Evolutionary conservation across 1,140 invertebrate genomes (phyloP).

Genomic region (Formica selysi): DNA sequence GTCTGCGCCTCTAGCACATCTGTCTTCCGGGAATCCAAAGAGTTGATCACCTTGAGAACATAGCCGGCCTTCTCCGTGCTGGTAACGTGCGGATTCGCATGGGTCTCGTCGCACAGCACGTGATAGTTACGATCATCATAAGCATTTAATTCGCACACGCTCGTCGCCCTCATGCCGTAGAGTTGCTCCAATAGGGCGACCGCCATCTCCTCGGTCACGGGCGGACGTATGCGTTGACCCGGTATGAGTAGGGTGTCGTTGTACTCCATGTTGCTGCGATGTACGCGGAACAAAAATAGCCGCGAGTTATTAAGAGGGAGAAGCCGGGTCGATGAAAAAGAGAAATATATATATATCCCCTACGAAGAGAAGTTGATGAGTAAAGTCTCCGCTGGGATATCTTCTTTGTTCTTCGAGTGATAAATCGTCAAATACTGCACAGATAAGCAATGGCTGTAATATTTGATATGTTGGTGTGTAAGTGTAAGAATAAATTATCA

Average conservation of each 20-base stretch:
- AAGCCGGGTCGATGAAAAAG: slow-evolving; percentile 42
- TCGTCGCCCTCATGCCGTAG: slow-evolving; percentile 90
- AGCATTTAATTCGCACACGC: slow-evolving; percentile 90
- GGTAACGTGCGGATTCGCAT: slow-evolving; percentile 88
- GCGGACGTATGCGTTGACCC: slow-evolving; percentile 88
- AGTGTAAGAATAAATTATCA: slow-evolving; percentile 25
- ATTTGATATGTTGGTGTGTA: not conserved
- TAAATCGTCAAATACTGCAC: slow-evolving; percentile 41
- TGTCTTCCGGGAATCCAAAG: slow-evolving; percentile 91
- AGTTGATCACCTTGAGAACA: slow-evolving; percentile 93
- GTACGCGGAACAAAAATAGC: slow-evolving; percentile 42
- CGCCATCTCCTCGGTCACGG: slow-evolving; percentile 87
- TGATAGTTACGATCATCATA: slow-evolving; percentile 95
- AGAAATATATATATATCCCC: slow-evolving; percentile 21
- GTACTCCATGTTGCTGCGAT: slow-evolving; percentile 34
- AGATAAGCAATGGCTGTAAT: not conserved
- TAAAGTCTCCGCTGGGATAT: not conserved
- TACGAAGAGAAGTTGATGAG: slow-evolving; percentile 1
- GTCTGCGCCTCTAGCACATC: slow-evolving; percentile 91
- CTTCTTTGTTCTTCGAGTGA: slow-evolving; percentile 43
- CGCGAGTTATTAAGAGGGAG: slow-evolving; percentile 50
- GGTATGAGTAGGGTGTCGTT: slow-evolving; percentile 78
- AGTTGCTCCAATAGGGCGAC: slow-evolving; percentile 88
- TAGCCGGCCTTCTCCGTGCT: slow-evolving; percentile 88
- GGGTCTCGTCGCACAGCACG: slow-evolving; percentile 85